Conservation (phyloP, 2,797 vertebrate species). For the Smutsia gigantea region DNA sequence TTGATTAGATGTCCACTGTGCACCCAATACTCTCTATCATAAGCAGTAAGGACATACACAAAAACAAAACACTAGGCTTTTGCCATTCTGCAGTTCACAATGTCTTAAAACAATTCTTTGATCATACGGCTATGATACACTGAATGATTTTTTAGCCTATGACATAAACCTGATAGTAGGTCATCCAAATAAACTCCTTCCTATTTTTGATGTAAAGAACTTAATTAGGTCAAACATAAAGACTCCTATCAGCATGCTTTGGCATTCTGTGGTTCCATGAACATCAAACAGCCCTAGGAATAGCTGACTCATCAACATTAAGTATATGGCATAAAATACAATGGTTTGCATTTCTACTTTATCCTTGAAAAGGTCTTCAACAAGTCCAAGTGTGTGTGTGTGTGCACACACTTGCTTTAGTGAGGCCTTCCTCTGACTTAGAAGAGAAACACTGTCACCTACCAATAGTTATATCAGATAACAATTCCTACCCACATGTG, state of each 20-base stretch:
- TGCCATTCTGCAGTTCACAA: background rate
- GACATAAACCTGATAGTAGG: background rate
- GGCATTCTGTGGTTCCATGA: background rate
- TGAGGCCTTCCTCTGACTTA: background rate
- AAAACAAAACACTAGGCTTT: background rate
- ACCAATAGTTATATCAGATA: background rate
- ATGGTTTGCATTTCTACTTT: background rate
- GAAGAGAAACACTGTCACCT: background rate
- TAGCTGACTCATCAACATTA: background rate
- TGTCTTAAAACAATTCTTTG: background rate
- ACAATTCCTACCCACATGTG: background rate
- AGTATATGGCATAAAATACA: background rate
- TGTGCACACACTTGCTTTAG: too few species aligned
- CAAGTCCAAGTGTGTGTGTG: background rate
- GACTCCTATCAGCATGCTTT: background rate
- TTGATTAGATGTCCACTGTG: background rate
- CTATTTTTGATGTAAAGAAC: background rate
- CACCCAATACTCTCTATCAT: background rate
- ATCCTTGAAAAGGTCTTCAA: background rate
- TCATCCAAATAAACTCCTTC: background rate
- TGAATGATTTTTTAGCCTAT: background rate
- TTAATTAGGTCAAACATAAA: background rate
- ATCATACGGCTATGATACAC: fast-evolving
- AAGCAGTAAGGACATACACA: background rate
- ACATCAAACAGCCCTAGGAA: background rate